A percentile compares a stretch with the other conserved stretches of the same genome.
Conservation (phyloP, 2,113 vertebrate genomes). For the Petrocephalus microphthalmus region DNA sequence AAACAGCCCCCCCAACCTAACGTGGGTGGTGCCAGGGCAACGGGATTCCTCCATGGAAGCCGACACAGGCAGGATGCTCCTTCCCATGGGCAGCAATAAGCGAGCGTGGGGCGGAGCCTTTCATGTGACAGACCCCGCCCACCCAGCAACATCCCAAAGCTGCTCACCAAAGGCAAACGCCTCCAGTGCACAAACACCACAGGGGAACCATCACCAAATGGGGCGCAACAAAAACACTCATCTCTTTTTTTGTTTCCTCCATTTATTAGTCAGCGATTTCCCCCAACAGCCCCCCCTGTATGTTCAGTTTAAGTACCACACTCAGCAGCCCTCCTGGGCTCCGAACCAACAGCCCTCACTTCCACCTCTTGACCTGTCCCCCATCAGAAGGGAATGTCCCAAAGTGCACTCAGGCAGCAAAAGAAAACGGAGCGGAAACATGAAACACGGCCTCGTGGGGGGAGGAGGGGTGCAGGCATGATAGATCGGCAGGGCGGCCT, state of each 20-base stretch:
- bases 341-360: not conserved
- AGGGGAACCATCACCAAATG: not conserved
- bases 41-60: not conserved
- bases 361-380: not conserved
- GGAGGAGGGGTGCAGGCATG: not conserved
- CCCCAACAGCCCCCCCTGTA: not conserved
- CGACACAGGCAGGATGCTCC: not conserved
- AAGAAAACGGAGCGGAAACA: too few relatives aligned
- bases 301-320: not conserved
- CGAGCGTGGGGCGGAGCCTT: not conserved
- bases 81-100: not conserved
- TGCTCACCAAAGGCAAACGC: not conserved
- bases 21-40: not conserved
- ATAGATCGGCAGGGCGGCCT: not conserved
- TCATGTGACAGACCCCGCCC: not conserved
- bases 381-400: not conserved
- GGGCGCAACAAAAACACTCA: not conserved
- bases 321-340: not conserved
- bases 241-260: not conserved
- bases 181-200: not conserved
- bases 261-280: not conserved
- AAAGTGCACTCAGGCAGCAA: not conserved
- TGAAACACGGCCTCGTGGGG: too few relatives aligned
- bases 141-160: not conserved
- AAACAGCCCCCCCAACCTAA: not conserved